Conservation (phyloP, 2,888 invertebrate genomes). For the Drosophila mercatorum region DNA sequence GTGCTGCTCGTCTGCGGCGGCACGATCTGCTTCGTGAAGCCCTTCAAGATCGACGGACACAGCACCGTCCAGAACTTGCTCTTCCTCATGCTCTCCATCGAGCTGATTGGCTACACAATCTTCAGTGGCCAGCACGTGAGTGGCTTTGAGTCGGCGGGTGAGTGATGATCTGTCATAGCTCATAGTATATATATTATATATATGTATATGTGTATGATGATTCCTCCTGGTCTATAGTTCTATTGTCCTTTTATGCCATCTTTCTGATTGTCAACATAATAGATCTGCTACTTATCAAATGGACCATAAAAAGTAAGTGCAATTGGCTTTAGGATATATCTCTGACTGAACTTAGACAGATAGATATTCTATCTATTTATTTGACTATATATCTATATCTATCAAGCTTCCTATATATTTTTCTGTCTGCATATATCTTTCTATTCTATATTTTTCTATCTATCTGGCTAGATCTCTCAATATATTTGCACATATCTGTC, state of each 20-base stretch:
- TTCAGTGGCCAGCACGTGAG: neutral
- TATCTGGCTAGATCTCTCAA: no score
- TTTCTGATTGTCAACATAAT: slow-evolving; percentile 47
- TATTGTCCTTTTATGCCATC: slow-evolving; percentile 31
- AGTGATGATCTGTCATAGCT: neutral
- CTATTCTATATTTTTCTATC: no score
- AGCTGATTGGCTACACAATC: slow-evolving; percentile 21
- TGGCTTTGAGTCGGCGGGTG: slow-evolving; percentile 25
- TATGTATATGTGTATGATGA: no score
- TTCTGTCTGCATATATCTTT: no score
- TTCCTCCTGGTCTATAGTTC: slow-evolving; percentile 10
- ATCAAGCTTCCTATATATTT: no score
- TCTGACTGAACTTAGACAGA: no score
- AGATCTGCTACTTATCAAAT: slow-evolving; percentile 36
- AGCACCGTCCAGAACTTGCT: slow-evolving; percentile 42
- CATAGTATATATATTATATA: neutral
- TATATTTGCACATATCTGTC: no score
- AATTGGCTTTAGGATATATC: neutral
- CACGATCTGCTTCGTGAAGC: slow-evolving; percentile 51
- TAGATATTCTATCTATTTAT: no score
- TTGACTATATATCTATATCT: no score
- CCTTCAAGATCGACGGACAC: slow-evolving; percentile 54
- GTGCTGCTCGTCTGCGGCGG: slow-evolving; percentile 50
- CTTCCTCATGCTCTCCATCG: slow-evolving; percentile 42
- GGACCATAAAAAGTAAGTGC: slow-evolving; percentile 50